These are phyloP conservation scores for Macaria notata DNA, from an alignment of 2,888 invertebrate species.

Conservation along the genomic window DNA sequence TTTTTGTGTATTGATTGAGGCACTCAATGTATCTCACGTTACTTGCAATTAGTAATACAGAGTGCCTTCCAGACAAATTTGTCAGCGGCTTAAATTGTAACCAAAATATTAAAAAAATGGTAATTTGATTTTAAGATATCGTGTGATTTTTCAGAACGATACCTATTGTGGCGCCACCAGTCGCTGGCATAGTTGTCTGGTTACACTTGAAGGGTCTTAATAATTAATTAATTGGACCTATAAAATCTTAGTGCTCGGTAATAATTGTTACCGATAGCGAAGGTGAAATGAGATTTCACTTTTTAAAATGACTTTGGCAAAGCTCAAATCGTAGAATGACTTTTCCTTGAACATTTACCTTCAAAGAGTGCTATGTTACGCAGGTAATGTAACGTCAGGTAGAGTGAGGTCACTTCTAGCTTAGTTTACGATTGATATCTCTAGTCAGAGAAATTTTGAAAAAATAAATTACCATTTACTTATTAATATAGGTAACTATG, in stretches of 20 bases:
- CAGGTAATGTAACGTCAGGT: conserved; percentile 54
- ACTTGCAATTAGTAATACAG: not conserved
- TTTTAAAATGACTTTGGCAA: conserved; percentile 65
- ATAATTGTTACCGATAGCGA: conserved; percentile 5
- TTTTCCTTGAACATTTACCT: conserved; percentile 47
- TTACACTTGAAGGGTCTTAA: not conserved
- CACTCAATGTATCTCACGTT: not conserved
- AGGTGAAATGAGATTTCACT: conserved; percentile 73
- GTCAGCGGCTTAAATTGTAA: not conserved
- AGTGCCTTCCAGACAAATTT: not conserved
- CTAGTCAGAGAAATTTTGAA: conserved; percentile 80
- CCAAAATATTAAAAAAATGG: not conserved
- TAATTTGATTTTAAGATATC: too few species aligned
- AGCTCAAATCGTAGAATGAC: conserved; percentile 71
- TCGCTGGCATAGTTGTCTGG: not conserved
- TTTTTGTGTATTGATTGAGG: conserved; percentile 5
- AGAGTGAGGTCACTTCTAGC: conserved; percentile 66
- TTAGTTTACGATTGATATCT: conserved; percentile 65
- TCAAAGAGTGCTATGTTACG: conserved; percentile 75
- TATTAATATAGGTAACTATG: conserved; percentile 72
- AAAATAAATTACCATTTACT: conserved; percentile 77
- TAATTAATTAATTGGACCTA: not conserved
- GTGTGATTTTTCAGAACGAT: not conserved
- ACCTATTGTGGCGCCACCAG: not conserved
- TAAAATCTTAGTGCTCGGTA: not conserved